These are phyloP conservation scores for Ecliptopera silaceata DNA, from an alignment of 2,888 invertebrate species.

Conservation along the genomic window DNA sequence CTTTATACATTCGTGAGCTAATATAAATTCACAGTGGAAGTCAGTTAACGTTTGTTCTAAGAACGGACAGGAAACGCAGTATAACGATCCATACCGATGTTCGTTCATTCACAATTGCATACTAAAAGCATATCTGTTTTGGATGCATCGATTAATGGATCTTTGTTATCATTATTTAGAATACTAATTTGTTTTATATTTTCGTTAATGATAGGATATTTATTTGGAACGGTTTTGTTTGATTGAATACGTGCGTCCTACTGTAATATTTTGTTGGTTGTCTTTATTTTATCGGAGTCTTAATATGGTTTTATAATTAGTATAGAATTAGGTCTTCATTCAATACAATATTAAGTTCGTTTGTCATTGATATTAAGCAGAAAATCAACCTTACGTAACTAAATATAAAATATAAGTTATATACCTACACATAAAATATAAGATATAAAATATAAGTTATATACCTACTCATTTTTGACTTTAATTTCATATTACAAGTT, in stretches of 20 bases:
- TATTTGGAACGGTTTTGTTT: constrained; percentile 1
- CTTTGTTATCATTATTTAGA: constrained; percentile 30
- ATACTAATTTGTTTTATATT: constrained; percentile 20
- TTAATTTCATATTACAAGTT: constrained; percentile 12
- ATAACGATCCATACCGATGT: constrained; percentile 42
- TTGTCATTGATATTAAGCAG: too few species aligned
- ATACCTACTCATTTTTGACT: too few species aligned
- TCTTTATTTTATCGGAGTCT: not conserved
- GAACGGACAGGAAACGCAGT: constrained; percentile 57
- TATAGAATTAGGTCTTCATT: too few species aligned
- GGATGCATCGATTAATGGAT: constrained; percentile 34
- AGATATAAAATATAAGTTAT: constrained; percentile 6
- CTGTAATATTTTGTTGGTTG: not conserved
- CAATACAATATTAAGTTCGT: too few species aligned
- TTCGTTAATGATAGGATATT: constrained; percentile 20
- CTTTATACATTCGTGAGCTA: constrained; percentile 23
- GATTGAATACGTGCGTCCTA: not conserved
- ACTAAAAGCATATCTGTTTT: constrained; percentile 44
- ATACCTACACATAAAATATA: too few species aligned
- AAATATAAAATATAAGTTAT: constrained; percentile 6
- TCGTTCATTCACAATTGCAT: constrained; percentile 45
- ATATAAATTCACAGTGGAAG: constrained; percentile 35
- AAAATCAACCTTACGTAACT: not conserved
- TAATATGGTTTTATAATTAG: too few species aligned
- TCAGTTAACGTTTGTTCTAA: constrained; percentile 43